Percentiles rank a stretch among this genome's conserved stretches.
Evolutionary conservation across 2,797 vertebrate genomes (phyloP).

Genomic region (Urosaurus nigricauda): DNA sequence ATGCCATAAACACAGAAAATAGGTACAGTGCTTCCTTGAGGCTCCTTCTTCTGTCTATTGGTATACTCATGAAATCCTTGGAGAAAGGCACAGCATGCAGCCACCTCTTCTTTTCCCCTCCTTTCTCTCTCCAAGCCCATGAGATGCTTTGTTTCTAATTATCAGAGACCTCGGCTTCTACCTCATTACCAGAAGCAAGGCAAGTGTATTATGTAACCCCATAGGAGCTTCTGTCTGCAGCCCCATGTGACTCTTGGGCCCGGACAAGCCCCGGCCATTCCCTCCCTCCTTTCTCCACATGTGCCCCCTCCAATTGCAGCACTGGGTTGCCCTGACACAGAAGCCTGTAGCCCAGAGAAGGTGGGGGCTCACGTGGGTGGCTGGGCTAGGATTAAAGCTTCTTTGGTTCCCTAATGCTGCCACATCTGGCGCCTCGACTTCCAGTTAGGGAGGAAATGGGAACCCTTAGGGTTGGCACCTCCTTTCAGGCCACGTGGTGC

Average conservation of each 20-base stretch:
- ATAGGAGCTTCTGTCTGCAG: constrained; percentile 27
- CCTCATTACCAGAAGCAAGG: constrained; percentile 33
- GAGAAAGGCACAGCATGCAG: neutral
- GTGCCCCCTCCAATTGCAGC: neutral
- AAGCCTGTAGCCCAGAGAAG: constrained; percentile 45
- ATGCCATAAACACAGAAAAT: neutral
- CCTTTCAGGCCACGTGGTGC: constrained; percentile 42
- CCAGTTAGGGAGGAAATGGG: constrained; percentile 49
- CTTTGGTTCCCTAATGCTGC: constrained; percentile 76
- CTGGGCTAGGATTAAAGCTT: constrained; percentile 65
- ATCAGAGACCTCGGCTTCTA: neutral
- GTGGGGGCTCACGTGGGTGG: constrained; percentile 57
- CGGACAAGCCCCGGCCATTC: neutral
- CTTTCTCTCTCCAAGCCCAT: neutral
- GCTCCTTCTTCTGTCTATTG: neutral
- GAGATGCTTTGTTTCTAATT: neutral
- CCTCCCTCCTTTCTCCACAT: neutral
- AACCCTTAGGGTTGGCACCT: constrained; percentile 58
- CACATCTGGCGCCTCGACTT: constrained; percentile 70
- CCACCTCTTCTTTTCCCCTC: neutral
- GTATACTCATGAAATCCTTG: rapidly evolving
- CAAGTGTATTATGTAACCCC: constrained; percentile 65
- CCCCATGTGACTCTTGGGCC: constrained; percentile 60
- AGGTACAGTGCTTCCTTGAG: neutral
- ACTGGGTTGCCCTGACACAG: constrained; percentile 65